Percentiles rank a stretch among this genome's conserved stretches.
Evolutionary conservation across 2,797 vertebrate genomes (phyloP).

Genomic region (Toxotes lorentzi): DNA sequence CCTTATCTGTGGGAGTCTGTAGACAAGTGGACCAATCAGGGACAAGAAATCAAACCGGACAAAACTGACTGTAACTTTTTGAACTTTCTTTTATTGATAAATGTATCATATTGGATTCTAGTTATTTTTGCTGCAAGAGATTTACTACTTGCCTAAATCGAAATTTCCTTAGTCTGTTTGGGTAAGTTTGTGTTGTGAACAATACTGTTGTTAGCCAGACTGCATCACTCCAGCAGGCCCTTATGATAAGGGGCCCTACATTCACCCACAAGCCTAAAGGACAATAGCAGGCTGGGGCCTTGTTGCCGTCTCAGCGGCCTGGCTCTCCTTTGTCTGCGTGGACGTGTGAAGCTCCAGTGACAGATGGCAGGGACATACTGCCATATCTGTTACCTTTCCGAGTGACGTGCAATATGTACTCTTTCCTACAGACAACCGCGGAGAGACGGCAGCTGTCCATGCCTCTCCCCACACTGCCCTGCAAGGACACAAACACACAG

Average conservation of each 20-base stretch:
- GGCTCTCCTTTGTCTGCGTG: conserved; percentile 84
- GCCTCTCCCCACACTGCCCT: conserved; percentile 78
- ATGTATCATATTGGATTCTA: neutral
- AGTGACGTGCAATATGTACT: conserved; percentile 92
- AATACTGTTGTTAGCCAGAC: conserved; percentile 47
- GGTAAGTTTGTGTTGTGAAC: conserved; percentile 43
- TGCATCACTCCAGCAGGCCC: conserved; percentile 44
- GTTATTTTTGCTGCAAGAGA: conserved; percentile 1
- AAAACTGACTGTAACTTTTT: conserved; percentile 1
- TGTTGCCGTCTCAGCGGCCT: conserved; percentile 69
- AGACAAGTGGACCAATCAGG: conserved; percentile 33
- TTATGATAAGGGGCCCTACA: conserved; percentile 69
- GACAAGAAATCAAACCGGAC: conserved; percentile 15
- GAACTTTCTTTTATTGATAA: neutral
- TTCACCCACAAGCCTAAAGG: conserved; percentile 73
- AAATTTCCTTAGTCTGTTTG: conserved; percentile 6
- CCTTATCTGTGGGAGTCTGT: conserved; percentile 66
- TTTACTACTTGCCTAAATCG: conserved; percentile 24
- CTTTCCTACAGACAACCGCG: conserved; percentile 86
- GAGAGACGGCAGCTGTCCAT: conserved; percentile 91
- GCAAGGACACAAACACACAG: conserved; percentile 25
- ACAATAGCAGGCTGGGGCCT: conserved; percentile 81
- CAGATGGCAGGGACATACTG: conserved; percentile 92
- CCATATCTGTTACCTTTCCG: conserved; percentile 92
- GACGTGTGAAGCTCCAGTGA: conserved; percentile 84